phyloP scores from a whole-genome alignment of 2,888 invertebrate genomes.

The Neuroscelio doddi region DNA sequence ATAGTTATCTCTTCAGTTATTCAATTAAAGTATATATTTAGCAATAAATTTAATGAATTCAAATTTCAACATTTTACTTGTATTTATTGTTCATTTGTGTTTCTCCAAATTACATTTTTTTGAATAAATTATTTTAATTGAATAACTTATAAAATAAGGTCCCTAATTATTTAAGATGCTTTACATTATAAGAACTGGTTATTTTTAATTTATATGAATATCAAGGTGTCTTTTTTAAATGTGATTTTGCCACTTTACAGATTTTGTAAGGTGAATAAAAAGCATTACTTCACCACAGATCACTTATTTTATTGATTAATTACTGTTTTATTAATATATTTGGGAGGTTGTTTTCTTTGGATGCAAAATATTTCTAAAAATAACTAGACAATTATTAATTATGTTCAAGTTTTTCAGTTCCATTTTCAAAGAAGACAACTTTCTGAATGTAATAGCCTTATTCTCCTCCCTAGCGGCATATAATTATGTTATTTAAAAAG shows the following conservation, averaged over 20 bases:
- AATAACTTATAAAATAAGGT: conserved; percentile 46
- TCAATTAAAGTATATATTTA: conserved; percentile 28
- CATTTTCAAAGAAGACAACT: conserved; percentile 67
- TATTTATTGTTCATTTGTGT: too few relatives aligned
- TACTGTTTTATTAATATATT: conserved; percentile 64
- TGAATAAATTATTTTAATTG: conserved; percentile 49
- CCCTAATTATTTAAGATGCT: conserved; percentile 28
- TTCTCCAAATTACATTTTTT: conserved; percentile 1
- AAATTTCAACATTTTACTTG: too few relatives aligned
- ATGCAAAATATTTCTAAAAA: too few relatives aligned
- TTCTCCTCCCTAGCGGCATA: conserved; percentile 68
- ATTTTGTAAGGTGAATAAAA: conserved; percentile 71
- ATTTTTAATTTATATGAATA: conserved; percentile 54
- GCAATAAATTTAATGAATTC: too few relatives aligned
- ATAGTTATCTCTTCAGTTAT: conserved; percentile 26
- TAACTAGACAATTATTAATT: too few relatives aligned
- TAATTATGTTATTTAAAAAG: too few relatives aligned
- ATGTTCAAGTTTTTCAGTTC: too few relatives aligned
- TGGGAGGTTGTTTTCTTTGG: conserved; percentile 70
- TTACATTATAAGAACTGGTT: conserved; percentile 48
- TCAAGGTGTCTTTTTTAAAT: conserved; percentile 54
- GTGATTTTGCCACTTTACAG: conserved; percentile 67
- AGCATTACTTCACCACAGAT: conserved; percentile 65
- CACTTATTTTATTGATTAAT: conserved; percentile 70
- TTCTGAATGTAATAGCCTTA: conserved; percentile 70